These are phyloP conservation scores for Gobionotothen gibberifrons DNA, from an alignment of 2,797 vertebrate species.

Conservation along the genomic window DNA sequence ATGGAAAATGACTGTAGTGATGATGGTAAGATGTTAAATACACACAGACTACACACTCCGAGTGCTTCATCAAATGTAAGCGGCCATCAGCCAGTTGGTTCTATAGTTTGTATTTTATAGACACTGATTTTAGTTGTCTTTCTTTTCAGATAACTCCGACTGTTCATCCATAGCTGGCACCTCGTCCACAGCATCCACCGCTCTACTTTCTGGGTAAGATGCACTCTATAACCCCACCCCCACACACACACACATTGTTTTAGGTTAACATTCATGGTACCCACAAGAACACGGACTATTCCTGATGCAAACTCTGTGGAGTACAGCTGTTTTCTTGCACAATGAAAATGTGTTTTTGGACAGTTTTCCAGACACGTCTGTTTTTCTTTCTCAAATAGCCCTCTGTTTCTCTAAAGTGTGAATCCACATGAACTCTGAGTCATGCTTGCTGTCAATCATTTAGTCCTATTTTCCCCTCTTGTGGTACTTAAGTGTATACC, in stretches of 20 bases:
- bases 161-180: conserved; percentile 73
- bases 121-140: conserved; percentile 10
- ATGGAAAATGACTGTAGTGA: conserved; percentile 86
- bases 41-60: background rate
- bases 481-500: background rate
- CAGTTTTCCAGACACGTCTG: background rate
- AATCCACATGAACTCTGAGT: background rate
- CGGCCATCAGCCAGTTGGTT: background rate
- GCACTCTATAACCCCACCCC: background rate
- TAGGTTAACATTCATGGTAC: background rate
- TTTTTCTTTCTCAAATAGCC: background rate
- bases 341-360: background rate
- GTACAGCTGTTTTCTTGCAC: background rate
- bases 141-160: conserved; percentile 82
- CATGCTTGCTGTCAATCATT: background rate
- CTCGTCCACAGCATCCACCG: conserved; percentile 76
- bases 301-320: background rate
- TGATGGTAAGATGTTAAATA: conserved; percentile 59
- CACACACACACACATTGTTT: background rate
- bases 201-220: conserved; percentile 81
- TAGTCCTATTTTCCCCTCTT: background rate
- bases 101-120: background rate
- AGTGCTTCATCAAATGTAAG: background rate
- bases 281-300: background rate
- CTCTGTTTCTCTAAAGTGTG: background rate